phyloP scores from a whole-genome alignment of 2,113 vertebrate species.

The Ictalurus furcatus region DNA sequence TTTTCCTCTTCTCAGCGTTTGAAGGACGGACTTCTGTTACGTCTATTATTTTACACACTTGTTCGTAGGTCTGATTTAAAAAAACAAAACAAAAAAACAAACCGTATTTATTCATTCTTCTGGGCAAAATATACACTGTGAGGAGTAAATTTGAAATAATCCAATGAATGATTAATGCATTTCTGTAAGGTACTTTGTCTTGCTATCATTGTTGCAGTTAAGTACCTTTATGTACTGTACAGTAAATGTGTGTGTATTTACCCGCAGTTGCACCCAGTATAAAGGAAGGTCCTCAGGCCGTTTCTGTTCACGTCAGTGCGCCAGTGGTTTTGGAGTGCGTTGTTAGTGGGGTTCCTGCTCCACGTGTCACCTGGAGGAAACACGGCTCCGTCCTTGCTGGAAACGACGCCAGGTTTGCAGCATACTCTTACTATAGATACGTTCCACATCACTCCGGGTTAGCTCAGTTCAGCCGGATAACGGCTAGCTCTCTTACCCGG shows the following conservation, averaged over 20 bases:
- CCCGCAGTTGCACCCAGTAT: conserved; percentile 85
- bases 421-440: not conserved
- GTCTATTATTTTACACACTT: not conserved
- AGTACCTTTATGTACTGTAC: not conserved
- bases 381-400: conserved; percentile 82
- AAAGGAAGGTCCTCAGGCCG: conserved; percentile 68
- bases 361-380: conserved; percentile 92
- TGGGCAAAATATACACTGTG: not conserved
- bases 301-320: conserved; percentile 73
- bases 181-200: not conserved
- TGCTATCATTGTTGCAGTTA: not conserved
- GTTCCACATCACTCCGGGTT: not conserved
- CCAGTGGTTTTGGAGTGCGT: conserved; percentile 80
- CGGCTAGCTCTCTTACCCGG: conserved; percentile 14
- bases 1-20: too few species aligned
- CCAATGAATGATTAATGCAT: not conserved
- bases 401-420: conserved; percentile 68
- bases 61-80: not conserved
- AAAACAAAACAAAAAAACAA: too few species aligned
- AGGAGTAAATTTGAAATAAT: not conserved
- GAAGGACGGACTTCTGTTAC: too few species aligned
- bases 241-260: not conserved
- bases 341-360: conserved; percentile 82
- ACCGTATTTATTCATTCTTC: not conserved
- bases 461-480: not conserved